Evolutionary conservation across 2,113 vertebrate species (phyloP).

Genomic region (Labrus mixtus): DNA sequence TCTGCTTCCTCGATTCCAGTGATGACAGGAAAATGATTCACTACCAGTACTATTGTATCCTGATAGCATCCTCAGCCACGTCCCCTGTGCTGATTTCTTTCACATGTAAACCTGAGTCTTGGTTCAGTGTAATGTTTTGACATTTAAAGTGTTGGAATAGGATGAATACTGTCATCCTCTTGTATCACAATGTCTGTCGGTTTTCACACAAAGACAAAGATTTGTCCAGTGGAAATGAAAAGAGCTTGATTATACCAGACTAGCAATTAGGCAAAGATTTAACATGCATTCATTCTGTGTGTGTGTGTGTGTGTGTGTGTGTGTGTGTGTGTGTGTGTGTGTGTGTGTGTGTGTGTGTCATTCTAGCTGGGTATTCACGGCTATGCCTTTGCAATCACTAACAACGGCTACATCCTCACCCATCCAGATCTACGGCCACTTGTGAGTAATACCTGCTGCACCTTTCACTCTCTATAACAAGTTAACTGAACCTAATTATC

Average conservation of each 20-base stretch:
- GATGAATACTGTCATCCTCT: slow-evolving; percentile 69
- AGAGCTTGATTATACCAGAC: slow-evolving; percentile 66
- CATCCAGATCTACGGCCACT: slow-evolving; percentile 96
- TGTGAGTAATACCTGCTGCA: slow-evolving; percentile 84
- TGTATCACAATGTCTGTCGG: slow-evolving; percentile 65
- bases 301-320: slow-evolving; percentile 23
- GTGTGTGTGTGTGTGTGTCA: slow-evolving; percentile 44
- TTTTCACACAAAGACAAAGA: slow-evolving; percentile 39
- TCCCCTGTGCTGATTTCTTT: slow-evolving; percentile 16
- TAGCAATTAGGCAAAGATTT: slow-evolving; percentile 62
- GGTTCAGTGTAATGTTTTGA: slow-evolving; percentile 36
- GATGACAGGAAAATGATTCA: slow-evolving; percentile 57
- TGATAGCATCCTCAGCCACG: slow-evolving; percentile 2
- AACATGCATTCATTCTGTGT: slow-evolving; percentile 26
- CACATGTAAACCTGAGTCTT: slow-evolving; percentile 4
- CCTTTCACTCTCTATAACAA: neutral
- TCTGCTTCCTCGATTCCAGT: slow-evolving; percentile 5
- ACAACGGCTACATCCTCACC: slow-evolving; percentile 98
- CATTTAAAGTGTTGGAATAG: slow-evolving; percentile 67
- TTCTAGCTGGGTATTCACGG: slow-evolving; percentile 97
- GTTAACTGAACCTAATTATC: slow-evolving; percentile 42
- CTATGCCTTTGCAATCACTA: slow-evolving; percentile 98
- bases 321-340: slow-evolving; percentile 26
- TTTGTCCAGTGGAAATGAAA: slow-evolving; percentile 51
- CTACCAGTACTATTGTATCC: slow-evolving; percentile 18